phyloP scores from a whole-genome alignment of 2,797 vertebrate species.

The Ispidina lecontei region DNA sequence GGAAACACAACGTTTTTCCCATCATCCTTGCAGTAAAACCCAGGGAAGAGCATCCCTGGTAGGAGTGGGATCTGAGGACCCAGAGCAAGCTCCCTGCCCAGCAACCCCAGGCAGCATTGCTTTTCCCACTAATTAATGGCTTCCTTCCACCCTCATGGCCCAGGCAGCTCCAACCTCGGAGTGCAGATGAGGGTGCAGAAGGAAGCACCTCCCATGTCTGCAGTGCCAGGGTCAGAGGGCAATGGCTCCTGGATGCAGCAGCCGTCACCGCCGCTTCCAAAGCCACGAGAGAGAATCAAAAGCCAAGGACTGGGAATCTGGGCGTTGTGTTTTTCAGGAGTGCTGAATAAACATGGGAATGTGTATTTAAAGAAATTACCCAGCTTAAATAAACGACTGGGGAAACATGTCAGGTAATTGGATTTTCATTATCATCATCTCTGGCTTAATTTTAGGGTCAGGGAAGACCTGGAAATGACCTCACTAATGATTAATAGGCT shows the following conservation, averaged over 20 bases:
- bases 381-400: slow-evolving; percentile 66
- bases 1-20: not conserved
- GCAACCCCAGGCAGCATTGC: not conserved
- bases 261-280: not conserved
- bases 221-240: slow-evolving; percentile 54
- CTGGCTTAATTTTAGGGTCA: slow-evolving; percentile 67
- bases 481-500: slow-evolving; percentile 39
- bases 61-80: not conserved
- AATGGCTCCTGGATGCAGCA: not conserved
- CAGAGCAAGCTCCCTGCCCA: not conserved
- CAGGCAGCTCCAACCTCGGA: not conserved
- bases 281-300: not conserved
- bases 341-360: slow-evolving; percentile 70
- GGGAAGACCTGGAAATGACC: slow-evolving; percentile 42
- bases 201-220: slow-evolving; percentile 65
- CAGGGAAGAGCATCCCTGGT: not conserved
- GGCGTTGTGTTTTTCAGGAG: slow-evolving; percentile 48
- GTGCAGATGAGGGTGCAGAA: not conserved
- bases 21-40: not conserved
- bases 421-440: slow-evolving; percentile 47
- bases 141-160: slow-evolving; percentile 70
- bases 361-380: slow-evolving; percentile 72
- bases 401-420: not conserved
- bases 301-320: not conserved
- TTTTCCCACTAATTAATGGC: slow-evolving; percentile 52